phyloP scores from a whole-genome alignment of 2,797 vertebrate species.

The Urocyon cinereoargenteus region DNA sequence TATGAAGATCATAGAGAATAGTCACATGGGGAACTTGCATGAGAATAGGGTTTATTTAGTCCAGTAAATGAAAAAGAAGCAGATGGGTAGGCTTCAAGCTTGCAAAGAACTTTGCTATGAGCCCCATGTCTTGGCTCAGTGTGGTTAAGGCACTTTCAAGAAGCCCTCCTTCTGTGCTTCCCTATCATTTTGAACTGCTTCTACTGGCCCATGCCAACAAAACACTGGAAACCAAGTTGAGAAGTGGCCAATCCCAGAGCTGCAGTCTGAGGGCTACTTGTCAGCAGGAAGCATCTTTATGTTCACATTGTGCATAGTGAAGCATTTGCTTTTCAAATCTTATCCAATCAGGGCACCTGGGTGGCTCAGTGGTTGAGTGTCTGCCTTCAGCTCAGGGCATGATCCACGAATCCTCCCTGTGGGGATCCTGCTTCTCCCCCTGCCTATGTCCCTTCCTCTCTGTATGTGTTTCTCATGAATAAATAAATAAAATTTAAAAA shows the following conservation, averaged over 20 bases:
- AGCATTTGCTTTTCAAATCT: neutral
- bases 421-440: too few relatives aligned
- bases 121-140: neutral
- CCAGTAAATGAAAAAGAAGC: neutral
- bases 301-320: neutral
- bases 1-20: neutral
- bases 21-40: too few relatives aligned
- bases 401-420: too few relatives aligned
- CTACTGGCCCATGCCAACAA: neutral
- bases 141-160: neutral
- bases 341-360: neutral
- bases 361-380: too few relatives aligned
- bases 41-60: neutral
- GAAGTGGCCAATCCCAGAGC: rapidly evolving
- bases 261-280: neutral
- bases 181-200: neutral
- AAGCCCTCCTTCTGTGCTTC: neutral
- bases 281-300: neutral
- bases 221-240: neutral
- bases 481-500: too few relatives aligned
- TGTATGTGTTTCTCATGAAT: too few relatives aligned
- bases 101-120: neutral
- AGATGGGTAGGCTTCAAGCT: neutral
- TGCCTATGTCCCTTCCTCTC: too few relatives aligned
- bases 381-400: too few relatives aligned